These are phyloP conservation scores for Synergus gifuensis DNA, from an alignment of 2,888 invertebrate species.

Conservation along the genomic window DNA sequence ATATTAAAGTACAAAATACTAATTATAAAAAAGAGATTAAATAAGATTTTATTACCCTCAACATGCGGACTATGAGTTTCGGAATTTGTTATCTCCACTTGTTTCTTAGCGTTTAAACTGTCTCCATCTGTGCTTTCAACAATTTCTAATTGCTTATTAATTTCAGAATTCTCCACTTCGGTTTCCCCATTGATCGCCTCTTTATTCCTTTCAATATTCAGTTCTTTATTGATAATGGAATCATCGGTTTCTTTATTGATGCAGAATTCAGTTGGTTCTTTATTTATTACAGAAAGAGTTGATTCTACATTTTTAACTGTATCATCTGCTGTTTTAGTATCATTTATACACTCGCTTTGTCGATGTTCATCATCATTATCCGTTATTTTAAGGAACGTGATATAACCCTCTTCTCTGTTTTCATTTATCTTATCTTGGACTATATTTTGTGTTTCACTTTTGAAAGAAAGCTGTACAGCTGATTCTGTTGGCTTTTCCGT, in stretches of 20 bases:
- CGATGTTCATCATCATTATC: background rate
- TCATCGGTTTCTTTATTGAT: background rate
- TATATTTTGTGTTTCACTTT: background rate
- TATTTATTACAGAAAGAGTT: background rate
- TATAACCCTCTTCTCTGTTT: background rate
- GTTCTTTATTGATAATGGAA: background rate
- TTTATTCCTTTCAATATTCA: background rate
- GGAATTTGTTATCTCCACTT: conserved; percentile 22
- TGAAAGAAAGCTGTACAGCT: background rate
- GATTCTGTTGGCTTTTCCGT: background rate
- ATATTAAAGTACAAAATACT: conserved; percentile 8
- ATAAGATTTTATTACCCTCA: conserved; percentile 43
- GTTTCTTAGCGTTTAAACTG: background rate
- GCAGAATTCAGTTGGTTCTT: background rate
- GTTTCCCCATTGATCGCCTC: conserved; percentile 23
- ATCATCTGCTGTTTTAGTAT: background rate
- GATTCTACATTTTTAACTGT: background rate
- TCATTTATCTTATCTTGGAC: background rate
- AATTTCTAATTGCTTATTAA: background rate
- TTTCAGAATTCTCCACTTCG: conserved; percentile 26
- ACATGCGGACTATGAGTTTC: conserved; percentile 26
- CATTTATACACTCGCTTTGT: background rate
- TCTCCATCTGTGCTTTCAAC: conserved; percentile 2
- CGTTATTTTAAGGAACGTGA: background rate
- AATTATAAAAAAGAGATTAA: background rate